Conservation (phyloP, 2,888 invertebrate genomes). For the Eilema sororculum region DNA sequence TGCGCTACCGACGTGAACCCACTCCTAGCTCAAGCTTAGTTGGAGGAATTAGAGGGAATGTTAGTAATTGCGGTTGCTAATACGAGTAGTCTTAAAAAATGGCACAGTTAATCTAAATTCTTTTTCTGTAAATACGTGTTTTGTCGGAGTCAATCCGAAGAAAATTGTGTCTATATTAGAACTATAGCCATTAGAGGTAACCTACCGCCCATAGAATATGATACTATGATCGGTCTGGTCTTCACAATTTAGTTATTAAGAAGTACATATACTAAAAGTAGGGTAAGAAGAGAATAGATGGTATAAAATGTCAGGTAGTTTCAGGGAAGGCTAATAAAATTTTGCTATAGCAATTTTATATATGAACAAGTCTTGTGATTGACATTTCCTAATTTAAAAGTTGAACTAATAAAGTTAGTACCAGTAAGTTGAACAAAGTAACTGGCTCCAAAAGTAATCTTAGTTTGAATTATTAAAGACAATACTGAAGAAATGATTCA, state of each 20-base stretch:
- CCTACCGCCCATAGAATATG: too few species aligned
- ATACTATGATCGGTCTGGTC: too few species aligned
- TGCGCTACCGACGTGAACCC: too few species aligned
- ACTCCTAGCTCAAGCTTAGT: too few species aligned
- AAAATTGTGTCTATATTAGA: too few species aligned
- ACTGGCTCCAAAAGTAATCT: neutral
- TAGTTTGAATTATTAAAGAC: neutral
- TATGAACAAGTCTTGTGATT: neutral
- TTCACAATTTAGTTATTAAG: neutral
- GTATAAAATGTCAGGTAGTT: neutral
- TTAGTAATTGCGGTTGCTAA: too few species aligned
- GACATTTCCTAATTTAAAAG: conserved; percentile 1
- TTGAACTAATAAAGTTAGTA: neutral
- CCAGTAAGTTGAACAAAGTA: neutral
- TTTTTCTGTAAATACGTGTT: too few species aligned
- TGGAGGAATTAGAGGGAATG: too few species aligned
- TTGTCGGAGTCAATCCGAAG: too few species aligned
- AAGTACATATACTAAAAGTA: neutral
- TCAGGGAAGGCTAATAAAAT: neutral
- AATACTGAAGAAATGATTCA: neutral
- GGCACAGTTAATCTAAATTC: too few species aligned
- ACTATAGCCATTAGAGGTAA: too few species aligned
- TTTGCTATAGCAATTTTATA: neutral
- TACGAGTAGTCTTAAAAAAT: too few species aligned
- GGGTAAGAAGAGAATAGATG: neutral